Evolutionary conservation across 2,113 vertebrate genomes (phyloP).

Genomic region (Corythornis madagascariensis): DNA sequence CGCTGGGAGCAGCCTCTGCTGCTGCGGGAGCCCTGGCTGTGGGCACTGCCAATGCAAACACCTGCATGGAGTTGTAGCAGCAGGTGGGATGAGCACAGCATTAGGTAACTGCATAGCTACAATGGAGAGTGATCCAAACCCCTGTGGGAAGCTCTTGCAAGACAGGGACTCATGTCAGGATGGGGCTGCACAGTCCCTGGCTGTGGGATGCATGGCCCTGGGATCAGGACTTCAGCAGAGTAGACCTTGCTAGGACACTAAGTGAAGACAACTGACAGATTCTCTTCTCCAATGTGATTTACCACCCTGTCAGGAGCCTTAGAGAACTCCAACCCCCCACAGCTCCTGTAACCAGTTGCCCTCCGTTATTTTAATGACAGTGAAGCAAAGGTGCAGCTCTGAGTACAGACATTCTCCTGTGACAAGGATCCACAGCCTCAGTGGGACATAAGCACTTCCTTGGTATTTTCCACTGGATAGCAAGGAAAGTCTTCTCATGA

Average conservation of each 20-base stretch:
- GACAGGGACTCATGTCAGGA: not conserved
- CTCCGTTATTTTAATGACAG: not conserved
- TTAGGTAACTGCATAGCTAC: not conserved
- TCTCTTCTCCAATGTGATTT: not conserved
- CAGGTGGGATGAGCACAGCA: rapidly evolving
- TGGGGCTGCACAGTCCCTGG: not conserved
- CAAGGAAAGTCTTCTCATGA: not conserved
- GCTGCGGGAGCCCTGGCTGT: not conserved
- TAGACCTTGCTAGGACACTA: not conserved
- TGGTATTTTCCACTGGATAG: not conserved
- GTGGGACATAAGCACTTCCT: not conserved
- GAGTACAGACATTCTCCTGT: not conserved
- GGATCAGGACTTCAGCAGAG: not conserved
- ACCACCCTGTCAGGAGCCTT: not conserved
- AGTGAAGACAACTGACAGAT: not conserved
- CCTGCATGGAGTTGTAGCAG: not conserved
- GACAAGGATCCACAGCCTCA: not conserved
- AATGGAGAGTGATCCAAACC: rapidly evolving
- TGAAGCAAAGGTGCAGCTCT: not conserved
- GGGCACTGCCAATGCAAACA: not conserved
- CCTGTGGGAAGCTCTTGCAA: not conserved
- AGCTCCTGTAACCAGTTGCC: not conserved
- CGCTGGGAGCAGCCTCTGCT: not conserved
- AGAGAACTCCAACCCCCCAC: not conserved
- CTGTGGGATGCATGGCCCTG: not conserved